Base-by-base conservation (phyloP, 2,888 invertebrate genomes). In the Perizoma flavofasciatum region DNA sequence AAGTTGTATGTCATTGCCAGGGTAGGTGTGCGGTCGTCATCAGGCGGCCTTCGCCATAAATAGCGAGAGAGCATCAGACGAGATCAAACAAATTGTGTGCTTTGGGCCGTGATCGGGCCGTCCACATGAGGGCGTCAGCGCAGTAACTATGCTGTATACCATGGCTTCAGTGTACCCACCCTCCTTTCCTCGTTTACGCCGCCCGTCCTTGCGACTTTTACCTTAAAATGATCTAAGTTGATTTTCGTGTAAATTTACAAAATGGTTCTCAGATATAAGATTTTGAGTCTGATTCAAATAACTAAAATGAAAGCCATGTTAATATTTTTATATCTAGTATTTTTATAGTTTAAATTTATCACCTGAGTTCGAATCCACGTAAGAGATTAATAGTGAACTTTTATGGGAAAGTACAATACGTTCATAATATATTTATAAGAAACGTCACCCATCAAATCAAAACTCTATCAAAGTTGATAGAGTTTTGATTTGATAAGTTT, bases 71-170 rank as follows among this genome's bases (percentile, higher is more conserved):
- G 75, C 76, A 79, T 80, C 78, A 82, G 83, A 57, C 80, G 87
- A 91, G 88, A 92, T 92, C 91, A 91, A 91, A 92, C 91, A 82
- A 91, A 90, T 84, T 87, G 89, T 89, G 90, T 81, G 81, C 86
- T 77, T 69, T 87, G 89, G 86, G 84, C 83, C 86, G 91, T 89
- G 81, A 86, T 79, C 79, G 80, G 79, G 76, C 78, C 78, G 79
- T 88, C 78, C 89, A 83, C 89, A 88, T 89, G 90, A 89, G 77
- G 78, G 88, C 79, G 79, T 77, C 79, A 74, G 79, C 79, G 58
- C 45, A 62, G 40, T 55, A 59, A 61, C 58, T 55, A 5, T 32
- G 11, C n/a, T 32, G 5, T 55, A 55, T 54, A 40, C 62, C 35
- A 37, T 55, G 40, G 5, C 47, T 10, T 32, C 47, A 22, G 51